Base-by-base conservation (phyloP, 2,113 vertebrate species). In the Geothlypis trichas region DNA sequence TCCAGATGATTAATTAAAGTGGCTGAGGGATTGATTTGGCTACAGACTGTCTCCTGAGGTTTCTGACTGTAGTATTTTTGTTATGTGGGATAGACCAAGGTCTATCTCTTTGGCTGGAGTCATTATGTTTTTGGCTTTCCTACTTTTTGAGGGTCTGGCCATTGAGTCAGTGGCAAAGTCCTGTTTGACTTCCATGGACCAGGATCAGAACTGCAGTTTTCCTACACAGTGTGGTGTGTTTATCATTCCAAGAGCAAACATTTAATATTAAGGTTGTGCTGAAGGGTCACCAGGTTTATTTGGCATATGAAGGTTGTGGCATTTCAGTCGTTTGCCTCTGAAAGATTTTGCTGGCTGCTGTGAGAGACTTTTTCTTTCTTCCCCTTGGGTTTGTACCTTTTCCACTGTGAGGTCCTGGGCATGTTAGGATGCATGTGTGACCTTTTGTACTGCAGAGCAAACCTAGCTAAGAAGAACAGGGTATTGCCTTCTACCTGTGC, bases 1-100 rank as follows among this genome's bases (percentile, higher is more conserved):
- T 90, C 80, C 57, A 47, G 77, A 74, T 90, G 92, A 93, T 93
- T 90, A 84, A 88, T 84, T 77, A 52, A 93, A 89, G 71, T 68
- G 69, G 57, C 80, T 63, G 68, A 75, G 61, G 52, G 65, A 88
- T 46, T 88, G 78, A 85, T 87, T 80, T 87, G 84, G 65, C 87
- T 77, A 28, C 73, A 71, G 20, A 11, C 69, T 87, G 66, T 81
- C 89, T 89, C 42, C 35, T 55, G 89, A 35, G 83, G 30, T 75
- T 93, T 93, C 75, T 92, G 76, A 62, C 65, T 57, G 80, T 55
- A 67, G 55, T 84, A 78, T 91, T 47, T 66, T 77, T 94, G 88
- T 89, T 65, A 21, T 2, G 5, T 69, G 63, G 31, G 57, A 23
- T 46, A 82, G 58, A 52, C 54, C 21, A 24, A 37, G 47, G 33